Percentiles rank a stretch among this genome's conserved stretches.
phyloP scores from a whole-genome alignment of 2,797 vertebrate genomes.

The Myotis findleyi region DNA sequence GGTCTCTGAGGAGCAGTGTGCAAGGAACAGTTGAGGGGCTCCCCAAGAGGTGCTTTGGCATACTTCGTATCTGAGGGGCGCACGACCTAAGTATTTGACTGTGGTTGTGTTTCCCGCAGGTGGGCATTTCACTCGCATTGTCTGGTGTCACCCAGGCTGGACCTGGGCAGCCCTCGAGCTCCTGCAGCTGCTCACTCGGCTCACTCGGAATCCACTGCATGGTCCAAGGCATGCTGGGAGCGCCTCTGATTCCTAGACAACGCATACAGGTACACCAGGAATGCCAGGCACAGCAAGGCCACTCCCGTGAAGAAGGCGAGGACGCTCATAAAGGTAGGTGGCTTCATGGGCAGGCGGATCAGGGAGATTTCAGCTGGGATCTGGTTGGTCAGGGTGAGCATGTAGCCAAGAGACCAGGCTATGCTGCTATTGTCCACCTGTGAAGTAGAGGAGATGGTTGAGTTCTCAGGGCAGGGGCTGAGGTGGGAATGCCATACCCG shows the following conservation, averaged over 20 bases:
- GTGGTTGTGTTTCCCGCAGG: not conserved
- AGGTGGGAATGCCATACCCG: not conserved
- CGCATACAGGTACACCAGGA: conserved; percentile 87
- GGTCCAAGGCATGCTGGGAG: conserved; percentile 56
- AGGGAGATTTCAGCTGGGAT: conserved; percentile 93
- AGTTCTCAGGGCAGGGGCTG: not conserved
- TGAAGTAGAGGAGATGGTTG: conserved; percentile 50
- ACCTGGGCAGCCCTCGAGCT: not conserved
- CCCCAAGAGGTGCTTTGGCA: not conserved
- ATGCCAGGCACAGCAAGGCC: conserved; percentile 89
- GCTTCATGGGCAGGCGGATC: conserved; percentile 89
- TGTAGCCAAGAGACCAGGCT: conserved; percentile 97
- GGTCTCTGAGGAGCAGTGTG: not conserved
- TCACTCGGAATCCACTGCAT: conserved; percentile 80
- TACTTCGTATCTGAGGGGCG: not conserved
- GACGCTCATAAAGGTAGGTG: conserved; percentile 90
- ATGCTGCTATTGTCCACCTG: conserved; percentile 94
- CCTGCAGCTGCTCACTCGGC: not conserved
- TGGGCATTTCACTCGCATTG: not conserved
- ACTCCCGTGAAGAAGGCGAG: conserved; percentile 91
- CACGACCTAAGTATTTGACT: not conserved
- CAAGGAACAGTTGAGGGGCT: not conserved
- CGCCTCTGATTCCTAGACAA: conserved; percentile 80
- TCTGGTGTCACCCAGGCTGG: not conserved
- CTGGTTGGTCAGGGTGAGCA: conserved; percentile 96